Percentiles rank a stretch among this genome's conserved stretches.
Conservation (phyloP, 35 echinoderm and acorn worm genomes). For the Apostichopus japonicus region DNA sequence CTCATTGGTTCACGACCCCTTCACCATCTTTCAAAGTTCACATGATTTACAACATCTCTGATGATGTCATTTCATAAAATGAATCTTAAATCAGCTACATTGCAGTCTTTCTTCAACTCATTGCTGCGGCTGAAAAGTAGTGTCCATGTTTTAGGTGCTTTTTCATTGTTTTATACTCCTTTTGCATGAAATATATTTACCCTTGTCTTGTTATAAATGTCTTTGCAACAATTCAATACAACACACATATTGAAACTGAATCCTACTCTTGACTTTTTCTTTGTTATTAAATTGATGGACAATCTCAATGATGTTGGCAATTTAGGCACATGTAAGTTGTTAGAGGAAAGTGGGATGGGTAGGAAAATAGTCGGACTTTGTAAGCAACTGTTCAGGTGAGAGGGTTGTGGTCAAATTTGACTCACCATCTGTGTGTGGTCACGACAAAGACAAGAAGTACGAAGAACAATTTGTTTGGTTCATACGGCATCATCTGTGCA, state of each 20-base stretch:
- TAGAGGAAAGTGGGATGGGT: too few relatives aligned
- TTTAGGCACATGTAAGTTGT: too few relatives aligned
- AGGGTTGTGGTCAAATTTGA: too few relatives aligned
- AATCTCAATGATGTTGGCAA: too few relatives aligned
- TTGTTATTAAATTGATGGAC: too few relatives aligned
- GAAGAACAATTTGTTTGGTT: too few relatives aligned
- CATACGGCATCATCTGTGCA: too few relatives aligned
- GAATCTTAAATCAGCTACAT: background rate
- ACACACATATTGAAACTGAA: background rate
- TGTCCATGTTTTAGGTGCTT: background rate
- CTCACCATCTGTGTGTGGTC: too few relatives aligned
- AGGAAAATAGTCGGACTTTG: too few relatives aligned
- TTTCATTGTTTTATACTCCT: background rate
- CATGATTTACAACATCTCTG: background rate
- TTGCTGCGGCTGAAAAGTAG: background rate
- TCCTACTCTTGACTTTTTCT: background rate
- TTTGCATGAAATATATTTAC: background rate
- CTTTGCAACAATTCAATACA: background rate
- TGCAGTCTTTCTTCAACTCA: background rate
- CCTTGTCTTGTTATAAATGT: background rate
- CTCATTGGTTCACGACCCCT: background rate
- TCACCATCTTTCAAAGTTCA: background rate
- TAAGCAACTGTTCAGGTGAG: too few relatives aligned
- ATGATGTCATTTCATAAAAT: background rate
- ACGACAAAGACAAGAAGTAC: too few relatives aligned